Evolutionary conservation across 2,888 invertebrate species (phyloP), one percentile per base, ranked within the genome.

Genomic region (Corythucha ciliata): DNA sequence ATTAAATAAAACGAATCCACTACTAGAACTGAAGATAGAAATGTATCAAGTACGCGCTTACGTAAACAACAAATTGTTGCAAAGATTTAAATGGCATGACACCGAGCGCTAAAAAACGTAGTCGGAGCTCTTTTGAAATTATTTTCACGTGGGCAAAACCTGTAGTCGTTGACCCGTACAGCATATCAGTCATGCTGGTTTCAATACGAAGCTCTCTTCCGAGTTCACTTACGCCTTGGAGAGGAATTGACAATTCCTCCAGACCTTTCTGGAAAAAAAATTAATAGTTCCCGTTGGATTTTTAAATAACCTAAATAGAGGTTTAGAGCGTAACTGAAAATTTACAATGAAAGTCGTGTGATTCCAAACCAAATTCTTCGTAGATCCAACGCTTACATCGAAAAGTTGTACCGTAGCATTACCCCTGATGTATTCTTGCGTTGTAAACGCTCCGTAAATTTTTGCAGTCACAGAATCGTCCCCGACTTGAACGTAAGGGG

Each of bases 21-120:
- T n/a, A n/a, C n/a, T n/a, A n/a, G 36, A 36, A 36, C 8, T 36
- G 36, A 14, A 36, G 36, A 36, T n/a, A 36, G 36, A n/a, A 14
- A 36, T 36, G 14, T 7, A 42, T 36, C 18, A 53, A n/a, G n/a
- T n/a, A n/a, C n/a, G 36, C 7, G 64, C 70, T 65, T 65, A 74
- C 74, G 60, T 72, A 70, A 20, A 70, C 67, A 44, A 68, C 67
- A 59, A 74, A 69, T 1, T 71, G 69, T 60, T 72, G 68, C 45
- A 71, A 69, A 7, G 75, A 75, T 60, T 74, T 75, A 62, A 75
- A 76, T 6, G 36, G 36, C 2, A 51, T 20, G 27, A 27, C 18
- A 16, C 6, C 51, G 37, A 10, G 44, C 37, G 20, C 25, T 16
- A 16, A 51, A 16, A 51, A 51, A 20, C 51, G 24, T 20, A 51